These are phyloP conservation scores for Mellivora capensis DNA, from an alignment of 2,113 vertebrate species.

Conservation along the genomic window DNA sequence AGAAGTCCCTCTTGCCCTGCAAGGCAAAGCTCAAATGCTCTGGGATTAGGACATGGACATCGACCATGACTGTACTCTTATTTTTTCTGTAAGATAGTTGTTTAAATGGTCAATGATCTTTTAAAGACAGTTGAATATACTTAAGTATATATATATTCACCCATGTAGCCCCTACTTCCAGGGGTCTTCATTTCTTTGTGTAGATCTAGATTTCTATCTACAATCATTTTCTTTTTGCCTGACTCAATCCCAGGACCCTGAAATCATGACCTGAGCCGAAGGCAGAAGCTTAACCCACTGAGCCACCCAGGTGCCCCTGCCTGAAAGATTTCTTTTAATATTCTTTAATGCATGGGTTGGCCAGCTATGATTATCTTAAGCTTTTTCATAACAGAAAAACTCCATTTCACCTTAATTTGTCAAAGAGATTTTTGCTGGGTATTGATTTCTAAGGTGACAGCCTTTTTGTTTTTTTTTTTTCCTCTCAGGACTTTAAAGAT, in stretches of 20 bases:
- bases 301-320: too few relatives aligned
- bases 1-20: not conserved
- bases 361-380: not conserved
- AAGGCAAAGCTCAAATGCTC: not conserved
- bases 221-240: not conserved
- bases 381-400: not conserved
- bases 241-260: not conserved
- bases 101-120: not conserved
- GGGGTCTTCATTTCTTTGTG: not conserved
- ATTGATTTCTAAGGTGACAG: not conserved
- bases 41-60: not conserved
- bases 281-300: too few relatives aligned
- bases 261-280: too few relatives aligned
- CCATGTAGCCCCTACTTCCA: not conserved
- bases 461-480: not conserved
- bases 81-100: not conserved
- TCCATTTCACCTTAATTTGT: not conserved
- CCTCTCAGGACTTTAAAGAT: not conserved
- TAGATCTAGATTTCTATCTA: not conserved
- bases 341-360: not conserved
- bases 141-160: not conserved
- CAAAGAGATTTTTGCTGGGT: not conserved
- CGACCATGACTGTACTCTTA: not conserved
- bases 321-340: not conserved
- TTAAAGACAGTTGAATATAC: not conserved